Evolutionary conservation across 2,888 invertebrate species (phyloP).

Genomic region (Drosophila pseudotakahashii): DNA sequence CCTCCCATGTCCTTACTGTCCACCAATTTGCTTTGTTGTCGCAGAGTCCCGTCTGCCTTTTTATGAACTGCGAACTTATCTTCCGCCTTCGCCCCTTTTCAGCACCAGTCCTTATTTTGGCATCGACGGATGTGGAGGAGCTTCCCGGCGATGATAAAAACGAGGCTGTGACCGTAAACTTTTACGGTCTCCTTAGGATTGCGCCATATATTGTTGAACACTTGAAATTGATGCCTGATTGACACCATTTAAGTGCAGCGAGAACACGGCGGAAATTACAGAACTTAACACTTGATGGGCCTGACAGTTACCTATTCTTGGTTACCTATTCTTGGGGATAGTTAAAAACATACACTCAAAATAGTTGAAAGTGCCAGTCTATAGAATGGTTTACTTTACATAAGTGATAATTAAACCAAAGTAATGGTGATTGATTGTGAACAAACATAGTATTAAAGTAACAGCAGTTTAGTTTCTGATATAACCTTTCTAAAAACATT

Average conservation of each 20-base stretch:
- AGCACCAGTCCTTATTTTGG: slow-evolving; percentile 25
- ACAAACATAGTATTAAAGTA: too few relatives aligned
- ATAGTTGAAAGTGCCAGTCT: too few relatives aligned
- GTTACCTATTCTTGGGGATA: background rate
- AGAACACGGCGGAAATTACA: slow-evolving; percentile 27
- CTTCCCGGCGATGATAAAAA: slow-evolving; percentile 24
- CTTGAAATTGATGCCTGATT: slow-evolving; percentile 51
- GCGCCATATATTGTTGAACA: slow-evolving; percentile 23
- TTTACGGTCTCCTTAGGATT: slow-evolving; percentile 31
- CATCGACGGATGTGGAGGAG: slow-evolving; percentile 13
- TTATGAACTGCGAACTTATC: slow-evolving; percentile 58
- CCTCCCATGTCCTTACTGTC: slow-evolving; percentile 28
- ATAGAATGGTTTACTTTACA: too few relatives aligned
- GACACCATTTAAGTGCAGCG: slow-evolving; percentile 34
- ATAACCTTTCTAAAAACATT: too few relatives aligned
- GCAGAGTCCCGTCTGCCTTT: slow-evolving; percentile 33
- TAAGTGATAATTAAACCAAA: background rate
- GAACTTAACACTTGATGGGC: slow-evolving; percentile 11
- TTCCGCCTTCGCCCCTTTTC: slow-evolving; percentile 20
- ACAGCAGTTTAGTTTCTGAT: too few relatives aligned
- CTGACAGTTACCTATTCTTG: background rate
- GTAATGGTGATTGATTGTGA: too few relatives aligned
- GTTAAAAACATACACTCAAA: background rate
- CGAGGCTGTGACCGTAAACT: slow-evolving; percentile 38
- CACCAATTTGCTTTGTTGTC: slow-evolving; percentile 52